A percentile compares a stretch with the other conserved stretches of the same genome.
Evolutionary conservation across 2,888 invertebrate genomes (phyloP).

Genomic region (Sarcophaga carnaria): DNA sequence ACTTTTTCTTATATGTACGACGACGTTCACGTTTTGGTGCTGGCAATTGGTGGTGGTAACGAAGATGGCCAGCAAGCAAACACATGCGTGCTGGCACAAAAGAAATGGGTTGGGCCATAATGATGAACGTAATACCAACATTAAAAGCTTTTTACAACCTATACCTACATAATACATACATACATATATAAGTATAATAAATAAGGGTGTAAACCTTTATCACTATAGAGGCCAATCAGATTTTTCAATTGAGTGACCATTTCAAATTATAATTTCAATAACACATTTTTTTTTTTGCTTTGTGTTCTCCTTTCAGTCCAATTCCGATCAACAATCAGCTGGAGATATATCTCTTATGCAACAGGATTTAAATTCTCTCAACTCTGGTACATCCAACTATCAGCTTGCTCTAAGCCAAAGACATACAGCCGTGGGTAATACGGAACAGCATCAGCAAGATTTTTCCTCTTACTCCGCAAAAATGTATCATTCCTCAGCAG

Average conservation of each 20-base stretch:
- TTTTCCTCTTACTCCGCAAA: slow-evolving; percentile 70
- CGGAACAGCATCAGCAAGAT: slow-evolving; percentile 61
- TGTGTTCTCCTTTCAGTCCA: slow-evolving; percentile 72
- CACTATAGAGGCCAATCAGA: slow-evolving; percentile 25
- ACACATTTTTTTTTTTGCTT: slow-evolving; percentile 2
- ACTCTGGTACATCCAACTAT: slow-evolving; percentile 72
- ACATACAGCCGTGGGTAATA: slow-evolving; percentile 48
- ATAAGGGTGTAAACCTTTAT: slow-evolving; percentile 57
- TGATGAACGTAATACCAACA: slow-evolving; percentile 37
- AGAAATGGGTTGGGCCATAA: slow-evolving; percentile 53
- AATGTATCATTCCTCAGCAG: slow-evolving; percentile 81
- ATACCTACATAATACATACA: not conserved
- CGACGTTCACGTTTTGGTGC: slow-evolving; percentile 22
- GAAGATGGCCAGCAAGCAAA: slow-evolving; percentile 37
- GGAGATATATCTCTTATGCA: slow-evolving; percentile 71
- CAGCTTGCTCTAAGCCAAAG: slow-evolving; percentile 60
- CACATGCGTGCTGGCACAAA: slow-evolving; percentile 55
- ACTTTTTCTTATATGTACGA: not conserved
- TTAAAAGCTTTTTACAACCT: not conserved
- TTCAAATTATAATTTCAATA: slow-evolving; percentile 1
- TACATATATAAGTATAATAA: not conserved
- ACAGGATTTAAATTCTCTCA: slow-evolving; percentile 73
- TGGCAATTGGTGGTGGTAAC: slow-evolving; percentile 28
- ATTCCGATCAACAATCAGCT: slow-evolving; percentile 76
- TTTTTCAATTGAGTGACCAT: slow-evolving; percentile 12